These are phyloP conservation scores for Noctilio leporinus DNA, from an alignment of 2,113 vertebrate genomes.

Conservation along the genomic window DNA sequence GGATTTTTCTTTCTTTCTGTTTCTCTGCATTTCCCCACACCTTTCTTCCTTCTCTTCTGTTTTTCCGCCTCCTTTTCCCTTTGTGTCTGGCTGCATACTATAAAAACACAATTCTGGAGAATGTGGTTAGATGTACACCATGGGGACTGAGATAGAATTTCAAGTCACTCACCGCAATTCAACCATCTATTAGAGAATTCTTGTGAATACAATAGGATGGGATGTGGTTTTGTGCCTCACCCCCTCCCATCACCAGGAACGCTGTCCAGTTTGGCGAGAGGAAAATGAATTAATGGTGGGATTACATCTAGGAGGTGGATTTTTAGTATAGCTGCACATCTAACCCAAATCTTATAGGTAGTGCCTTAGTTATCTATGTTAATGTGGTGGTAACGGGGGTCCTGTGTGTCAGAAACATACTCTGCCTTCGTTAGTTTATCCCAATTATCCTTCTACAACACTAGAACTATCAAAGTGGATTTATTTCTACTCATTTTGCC, in stretches of 20 bases:
- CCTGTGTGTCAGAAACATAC: not conserved
- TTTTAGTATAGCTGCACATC: not conserved
- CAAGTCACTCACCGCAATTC: constrained; percentile 39
- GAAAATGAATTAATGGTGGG: constrained; percentile 35
- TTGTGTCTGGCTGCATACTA: constrained; percentile 14
- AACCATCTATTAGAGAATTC: constrained; percentile 45
- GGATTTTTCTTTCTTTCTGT: not conserved
- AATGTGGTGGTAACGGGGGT: not conserved
- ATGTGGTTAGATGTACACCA: not conserved
- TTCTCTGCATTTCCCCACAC: not conserved
- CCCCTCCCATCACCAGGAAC: constrained; percentile 26
- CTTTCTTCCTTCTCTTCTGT: not conserved
- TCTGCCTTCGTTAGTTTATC: not conserved
- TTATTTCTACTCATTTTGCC: not conserved
- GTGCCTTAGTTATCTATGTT: not conserved
- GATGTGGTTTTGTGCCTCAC: constrained; percentile 51
- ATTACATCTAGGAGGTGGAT: constrained; percentile 47
- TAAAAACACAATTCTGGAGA: not conserved
- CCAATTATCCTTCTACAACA: not conserved
- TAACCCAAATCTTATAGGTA: not conserved
- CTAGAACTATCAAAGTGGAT: not conserved
- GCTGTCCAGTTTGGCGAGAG: constrained; percentile 33
- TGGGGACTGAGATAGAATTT: constrained; percentile 48
- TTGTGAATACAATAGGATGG: constrained; percentile 41
- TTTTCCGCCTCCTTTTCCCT: not conserved